Evolutionary conservation across 2,888 invertebrate species (phyloP), one percentile per base, ranked within the genome.

Genomic region (Drosophila sordidula): DNA sequence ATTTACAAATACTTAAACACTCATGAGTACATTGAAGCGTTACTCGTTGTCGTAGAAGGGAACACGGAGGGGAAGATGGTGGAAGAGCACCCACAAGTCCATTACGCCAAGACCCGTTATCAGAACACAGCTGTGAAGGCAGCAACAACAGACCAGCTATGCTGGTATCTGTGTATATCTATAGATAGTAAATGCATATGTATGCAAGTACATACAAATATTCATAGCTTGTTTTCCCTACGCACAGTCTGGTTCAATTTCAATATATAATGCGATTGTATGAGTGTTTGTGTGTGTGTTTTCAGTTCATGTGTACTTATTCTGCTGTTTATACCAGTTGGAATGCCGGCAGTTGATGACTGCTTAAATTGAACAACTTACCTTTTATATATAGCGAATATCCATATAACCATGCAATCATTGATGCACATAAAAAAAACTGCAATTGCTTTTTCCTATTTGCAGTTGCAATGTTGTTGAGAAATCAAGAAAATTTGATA

Each of bases 401-500:
- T 62, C 22, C 45, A 54, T 55, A 22, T 64, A 87, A 64, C 65
- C 73, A 87, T 76, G 55, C 56, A 88, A 55, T 38, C n/a, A 59
- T 36, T 38, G 44, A 6, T 42, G 46, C 29, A 42, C 58, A 34
- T 59, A 25, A n/a, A 47, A 47, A 14, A 1, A 65, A 16, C 12
- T 46, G 41, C 22, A 49, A 32, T 54, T 52, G 26, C 9, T 11
- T 65, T 58, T 25, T 51, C 32, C 25, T 54, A 44, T 52, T 56
- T 56, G 61, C 50, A 58, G 57, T 66, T 65, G 12, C 12, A 34
- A 26, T 63, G 42, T 50, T 34, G 42, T 78, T 73, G 61, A 54
- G 49, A 89, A 82, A 87, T 79, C 74, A 86, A 75, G 88, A 74
- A 82, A 85, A 79, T 68, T 70, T 68, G 70, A 76, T 86, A 70